These are phyloP conservation scores for Tonatia bakeri DNA, from an alignment of 2,113 vertebrate genomes.

Conservation along the genomic window DNA sequence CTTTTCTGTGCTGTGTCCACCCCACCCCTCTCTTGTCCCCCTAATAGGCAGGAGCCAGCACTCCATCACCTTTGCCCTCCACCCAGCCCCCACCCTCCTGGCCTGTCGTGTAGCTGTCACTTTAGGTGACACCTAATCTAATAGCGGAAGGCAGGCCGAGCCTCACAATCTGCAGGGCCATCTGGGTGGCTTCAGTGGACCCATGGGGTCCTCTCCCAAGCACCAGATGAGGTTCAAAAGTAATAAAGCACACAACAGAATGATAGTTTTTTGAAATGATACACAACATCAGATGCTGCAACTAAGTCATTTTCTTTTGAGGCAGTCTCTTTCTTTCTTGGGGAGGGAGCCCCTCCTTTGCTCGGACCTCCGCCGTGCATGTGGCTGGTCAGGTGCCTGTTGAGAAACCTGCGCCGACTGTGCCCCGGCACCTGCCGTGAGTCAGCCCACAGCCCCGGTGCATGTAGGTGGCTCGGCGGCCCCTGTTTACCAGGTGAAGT, in stretches of 20 bases:
- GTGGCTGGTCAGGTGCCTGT: rapidly evolving
- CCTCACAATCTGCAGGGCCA: not conserved
- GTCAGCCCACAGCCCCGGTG: not conserved
- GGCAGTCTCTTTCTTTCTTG: not conserved
- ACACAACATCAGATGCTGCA: not conserved
- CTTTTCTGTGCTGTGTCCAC: not conserved
- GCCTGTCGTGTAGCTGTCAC: not conserved
- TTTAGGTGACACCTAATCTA: not conserved
- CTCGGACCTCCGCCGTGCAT: rapidly evolving
- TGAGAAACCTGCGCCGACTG: rapidly evolving
- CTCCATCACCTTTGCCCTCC: not conserved
- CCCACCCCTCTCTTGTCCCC: not conserved
- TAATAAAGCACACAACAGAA: not conserved
- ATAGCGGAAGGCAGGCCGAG: not conserved
- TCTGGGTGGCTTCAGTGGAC: not conserved
- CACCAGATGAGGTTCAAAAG: not conserved
- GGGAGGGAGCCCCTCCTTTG: not conserved
- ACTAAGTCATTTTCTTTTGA: not conserved
- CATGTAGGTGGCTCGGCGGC: rapidly evolving
- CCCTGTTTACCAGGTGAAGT: not conserved
- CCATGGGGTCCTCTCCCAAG: not conserved
- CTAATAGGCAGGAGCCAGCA: not conserved
- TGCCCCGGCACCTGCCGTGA: no score
- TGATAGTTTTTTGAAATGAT: not conserved
- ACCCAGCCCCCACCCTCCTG: not conserved